Evolutionary conservation across 2,888 invertebrate genomes (phyloP).

Genomic region (Mythimna lalbum): DNA sequence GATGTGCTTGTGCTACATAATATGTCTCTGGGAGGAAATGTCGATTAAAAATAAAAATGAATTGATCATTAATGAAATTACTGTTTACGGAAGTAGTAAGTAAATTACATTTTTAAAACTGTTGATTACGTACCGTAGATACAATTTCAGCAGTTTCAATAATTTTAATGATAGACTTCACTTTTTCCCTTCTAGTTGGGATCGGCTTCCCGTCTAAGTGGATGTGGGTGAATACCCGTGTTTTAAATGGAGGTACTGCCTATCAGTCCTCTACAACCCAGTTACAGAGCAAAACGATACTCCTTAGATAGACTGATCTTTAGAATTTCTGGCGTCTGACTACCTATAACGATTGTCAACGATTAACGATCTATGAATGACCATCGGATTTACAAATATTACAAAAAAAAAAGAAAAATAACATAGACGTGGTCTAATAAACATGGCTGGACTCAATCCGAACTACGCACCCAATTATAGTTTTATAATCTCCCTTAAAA

Average conservation of each 20-base stretch:
- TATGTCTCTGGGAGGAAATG: slow-evolving; percentile 3
- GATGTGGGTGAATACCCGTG: no score
- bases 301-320: no score
- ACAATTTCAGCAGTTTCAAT: neutral
- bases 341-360: no score
- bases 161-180: neutral
- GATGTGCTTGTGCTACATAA: slow-evolving; percentile 19
- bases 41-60: neutral
- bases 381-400: neutral
- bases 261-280: no score
- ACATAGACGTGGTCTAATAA: neutral
- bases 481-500: slow-evolving; percentile 23
- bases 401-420: neutral
- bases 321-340: no score
- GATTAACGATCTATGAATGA: no score
- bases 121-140: neutral
- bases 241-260: no score
- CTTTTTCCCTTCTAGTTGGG: no score
- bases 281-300: no score
- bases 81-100: slow-evolving; percentile 11
- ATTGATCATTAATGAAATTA: neutral
- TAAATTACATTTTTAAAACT: slow-evolving; percentile 1
- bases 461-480: slow-evolving; percentile 10
- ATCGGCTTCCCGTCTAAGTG: no score
- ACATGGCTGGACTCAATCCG: slow-evolving; percentile 6